A percentile compares a stretch with the other conserved stretches of the same genome.
Conservation (phyloP, 2,888 invertebrate genomes). For the Amblyjoppa proteus region DNA sequence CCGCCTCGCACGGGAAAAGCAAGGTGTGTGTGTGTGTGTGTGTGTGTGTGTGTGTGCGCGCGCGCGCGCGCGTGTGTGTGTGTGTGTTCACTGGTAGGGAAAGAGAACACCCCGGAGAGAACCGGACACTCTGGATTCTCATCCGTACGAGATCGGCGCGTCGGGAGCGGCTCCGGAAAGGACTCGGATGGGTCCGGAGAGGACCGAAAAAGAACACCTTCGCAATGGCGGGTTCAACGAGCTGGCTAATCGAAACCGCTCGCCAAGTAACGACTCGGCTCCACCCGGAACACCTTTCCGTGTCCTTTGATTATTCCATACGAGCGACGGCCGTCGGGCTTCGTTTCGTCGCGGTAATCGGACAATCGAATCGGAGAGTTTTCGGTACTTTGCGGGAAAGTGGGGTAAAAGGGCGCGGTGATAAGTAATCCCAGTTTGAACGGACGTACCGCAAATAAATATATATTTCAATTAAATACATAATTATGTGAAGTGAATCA, state of each 20-base stretch:
- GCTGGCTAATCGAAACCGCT: slow-evolving; percentile 79
- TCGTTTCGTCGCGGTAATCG: too few species aligned
- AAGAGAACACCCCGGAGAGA: slow-evolving; percentile 47
- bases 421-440: too few species aligned
- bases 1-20: slow-evolving; percentile 9
- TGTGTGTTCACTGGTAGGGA: slow-evolving; percentile 34
- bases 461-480: too few species aligned
- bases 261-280: slow-evolving; percentile 71
- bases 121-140: slow-evolving; percentile 56
- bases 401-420: too few species aligned
- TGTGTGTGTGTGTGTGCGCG: slow-evolving; percentile 12
- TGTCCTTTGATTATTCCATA: slow-evolving; percentile 45
- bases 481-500: too few species aligned
- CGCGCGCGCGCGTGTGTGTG: too few species aligned
- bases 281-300: slow-evolving; percentile 62
- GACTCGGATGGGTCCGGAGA: slow-evolving; percentile 30
- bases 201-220: slow-evolving; percentile 35
- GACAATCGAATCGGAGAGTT: too few species aligned
- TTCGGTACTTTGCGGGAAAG: too few species aligned
- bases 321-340: too few species aligned
- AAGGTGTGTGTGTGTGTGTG: neutral
- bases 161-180: slow-evolving; percentile 54
- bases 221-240: slow-evolving; percentile 73
- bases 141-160: neutral
- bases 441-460: too few species aligned